These are phyloP conservation scores for Cephalopachus bancanus DNA, from an alignment of 2,797 vertebrate species.

Conservation along the genomic window DNA sequence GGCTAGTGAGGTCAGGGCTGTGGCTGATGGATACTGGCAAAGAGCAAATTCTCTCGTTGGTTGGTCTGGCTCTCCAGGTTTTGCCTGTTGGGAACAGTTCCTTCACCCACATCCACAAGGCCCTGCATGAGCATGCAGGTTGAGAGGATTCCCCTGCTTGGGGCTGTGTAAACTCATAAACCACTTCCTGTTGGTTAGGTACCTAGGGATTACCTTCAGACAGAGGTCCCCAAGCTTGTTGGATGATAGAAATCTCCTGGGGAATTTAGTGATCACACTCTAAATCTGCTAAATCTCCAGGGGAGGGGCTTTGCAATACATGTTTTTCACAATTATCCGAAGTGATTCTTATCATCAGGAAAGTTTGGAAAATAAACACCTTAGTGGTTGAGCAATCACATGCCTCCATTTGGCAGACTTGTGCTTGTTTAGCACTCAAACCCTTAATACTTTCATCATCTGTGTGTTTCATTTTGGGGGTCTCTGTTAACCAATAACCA, in stretches of 20 bases:
- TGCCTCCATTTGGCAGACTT: background rate
- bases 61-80: background rate
- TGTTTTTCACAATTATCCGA: background rate
- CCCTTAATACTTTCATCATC: background rate
- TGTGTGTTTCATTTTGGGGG: background rate
- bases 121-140: background rate
- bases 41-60: background rate
- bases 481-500: background rate
- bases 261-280: background rate
- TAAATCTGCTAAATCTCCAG: background rate
- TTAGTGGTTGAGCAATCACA: background rate
- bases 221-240: constrained; percentile 17
- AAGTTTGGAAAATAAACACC: constrained; percentile 54
- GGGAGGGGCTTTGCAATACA: background rate
- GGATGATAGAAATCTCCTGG: background rate
- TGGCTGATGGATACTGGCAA: background rate
- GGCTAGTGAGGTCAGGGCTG: background rate
- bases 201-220: background rate
- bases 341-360: constrained; percentile 39
- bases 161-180: background rate
- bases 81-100: background rate
- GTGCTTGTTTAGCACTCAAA: background rate
- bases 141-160: background rate
- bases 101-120: background rate
- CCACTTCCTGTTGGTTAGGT: background rate